Percentiles rank a stretch among this genome's conserved stretches.
Conservation (phyloP, 1,140 invertebrate species). For the Drosophila grimshawi region DNA sequence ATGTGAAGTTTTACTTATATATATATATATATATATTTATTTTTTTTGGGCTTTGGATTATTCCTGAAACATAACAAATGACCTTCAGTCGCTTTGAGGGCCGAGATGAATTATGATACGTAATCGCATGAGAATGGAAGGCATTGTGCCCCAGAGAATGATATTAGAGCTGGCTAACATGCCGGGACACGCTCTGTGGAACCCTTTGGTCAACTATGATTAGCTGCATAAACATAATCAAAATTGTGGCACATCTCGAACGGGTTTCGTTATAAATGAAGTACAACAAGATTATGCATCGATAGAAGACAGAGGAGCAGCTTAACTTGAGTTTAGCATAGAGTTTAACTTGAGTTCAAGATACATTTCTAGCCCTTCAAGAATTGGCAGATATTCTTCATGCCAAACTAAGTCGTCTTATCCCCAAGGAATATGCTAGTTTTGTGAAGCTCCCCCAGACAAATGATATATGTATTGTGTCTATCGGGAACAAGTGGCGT, state of each 20-base stretch:
- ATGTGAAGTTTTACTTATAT: constrained; percentile 14
- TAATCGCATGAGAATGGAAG: constrained; percentile 6
- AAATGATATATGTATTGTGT: constrained; percentile 19
- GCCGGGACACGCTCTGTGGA: constrained; percentile 55
- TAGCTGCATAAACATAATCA: constrained; percentile 40
- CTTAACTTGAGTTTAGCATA: too few species aligned
- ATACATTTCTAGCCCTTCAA: background rate
- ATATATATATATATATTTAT: too few species aligned
- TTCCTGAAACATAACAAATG: constrained; percentile 65
- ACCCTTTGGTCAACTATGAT: constrained; percentile 60
- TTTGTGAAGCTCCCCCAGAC: background rate
- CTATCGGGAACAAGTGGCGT: constrained; percentile 45
- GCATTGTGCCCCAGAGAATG: constrained; percentile 18
- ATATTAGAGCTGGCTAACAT: constrained; percentile 55
- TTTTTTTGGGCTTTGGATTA: background rate
- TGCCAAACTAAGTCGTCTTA: too few species aligned
- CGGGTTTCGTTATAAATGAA: constrained; percentile 20
- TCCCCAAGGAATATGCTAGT: background rate
- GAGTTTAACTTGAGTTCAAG: background rate
- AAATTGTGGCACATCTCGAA: constrained; percentile 21
- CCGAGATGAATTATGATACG: constrained; percentile 62
- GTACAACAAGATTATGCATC: background rate
- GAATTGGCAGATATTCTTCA: background rate
- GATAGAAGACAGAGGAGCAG: background rate
- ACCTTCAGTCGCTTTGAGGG: constrained; percentile 54